Percentiles rank a stretch among this genome's conserved stretches.
Evolutionary conservation across 2,797 vertebrate species (phyloP).

Genomic region (Micropoecilia bifurca): DNA sequence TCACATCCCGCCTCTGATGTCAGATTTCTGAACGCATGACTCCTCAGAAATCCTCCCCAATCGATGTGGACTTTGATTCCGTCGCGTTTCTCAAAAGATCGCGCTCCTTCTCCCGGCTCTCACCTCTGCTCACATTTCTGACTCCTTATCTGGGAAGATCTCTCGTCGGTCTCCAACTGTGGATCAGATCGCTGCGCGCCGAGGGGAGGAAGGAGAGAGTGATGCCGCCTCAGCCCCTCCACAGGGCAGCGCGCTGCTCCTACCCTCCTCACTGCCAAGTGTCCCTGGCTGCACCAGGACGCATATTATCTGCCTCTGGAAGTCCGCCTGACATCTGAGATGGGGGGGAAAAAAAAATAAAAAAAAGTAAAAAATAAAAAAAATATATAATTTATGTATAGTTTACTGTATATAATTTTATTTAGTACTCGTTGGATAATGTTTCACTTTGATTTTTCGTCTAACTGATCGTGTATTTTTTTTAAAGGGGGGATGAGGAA

Average conservation of each 20-base stretch:
- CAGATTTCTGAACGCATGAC: constrained; percentile 62
- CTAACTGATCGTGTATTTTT: not conserved
- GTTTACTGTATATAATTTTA: no score
- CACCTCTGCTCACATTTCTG: constrained; percentile 56
- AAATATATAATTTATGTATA: not conserved
- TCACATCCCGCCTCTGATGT: constrained; percentile 72
- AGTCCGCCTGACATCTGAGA: not conserved
- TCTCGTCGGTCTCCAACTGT: constrained; percentile 47
- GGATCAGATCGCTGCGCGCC: constrained; percentile 57
- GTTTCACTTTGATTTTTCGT: not conserved
- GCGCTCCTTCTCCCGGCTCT: constrained; percentile 23
- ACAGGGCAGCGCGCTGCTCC: constrained; percentile 62
- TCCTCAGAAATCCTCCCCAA: constrained; percentile 70
- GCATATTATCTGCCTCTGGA: not conserved
- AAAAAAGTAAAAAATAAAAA: not conserved
- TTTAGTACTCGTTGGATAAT: not conserved
- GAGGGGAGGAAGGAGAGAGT: constrained; percentile 59
- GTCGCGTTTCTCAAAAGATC: constrained; percentile 53
- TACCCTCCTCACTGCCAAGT: constrained; percentile 37
- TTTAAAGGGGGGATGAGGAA: no score
- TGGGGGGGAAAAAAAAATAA: not conserved
- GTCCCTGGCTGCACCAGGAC: constrained; percentile 5
- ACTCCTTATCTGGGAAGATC: constrained; percentile 52
- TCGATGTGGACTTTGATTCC: constrained; percentile 67
- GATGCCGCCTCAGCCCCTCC: constrained; percentile 59